Base-by-base conservation (phyloP, 2,113 vertebrate genomes). In the Seriola quinqueradiata region DNA sequence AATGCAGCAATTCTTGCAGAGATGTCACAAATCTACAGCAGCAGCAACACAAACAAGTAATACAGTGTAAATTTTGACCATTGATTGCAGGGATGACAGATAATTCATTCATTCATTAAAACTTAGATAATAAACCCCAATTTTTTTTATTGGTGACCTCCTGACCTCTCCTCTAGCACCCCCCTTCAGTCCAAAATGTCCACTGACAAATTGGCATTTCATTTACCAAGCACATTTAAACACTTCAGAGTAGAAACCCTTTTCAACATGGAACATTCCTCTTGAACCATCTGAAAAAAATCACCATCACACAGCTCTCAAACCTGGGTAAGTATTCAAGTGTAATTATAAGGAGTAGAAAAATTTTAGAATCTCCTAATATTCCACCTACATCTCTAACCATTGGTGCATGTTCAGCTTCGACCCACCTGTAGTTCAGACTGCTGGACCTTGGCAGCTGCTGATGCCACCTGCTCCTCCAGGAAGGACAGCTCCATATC, bases 401-500 rank as follows among this genome's bases (percentile, higher is more conserved):
- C 0, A 19, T 38, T n/a, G 25, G 8, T 48, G 12, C 9, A 8
- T 8, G 8, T 60, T 10, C 0, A 10, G 17, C 50, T 16, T 14
- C 6, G 21, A 44, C 89, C 60, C 73, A 99, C 98, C 97, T 98
- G 97, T 38, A 97, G 95, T 83, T 99, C 98, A 0, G 98, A 97
- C 1, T 99, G 97, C 46, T 98, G 97, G 68, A 99, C 98, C 75
- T 97, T 96, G 12, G 97, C 97, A 0, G 98, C 97, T 2, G 97
- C 97, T 0, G 97, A 96, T 32, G 98, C 97, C 78, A 99, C 97
- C 92, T 98, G 97, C 77, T 99, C 98, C 88, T 99, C 98, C 89
- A 99, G 95, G 8, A 96, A 95, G 0, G 95, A 95, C 72, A 99
- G 94, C 79, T 99, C 96, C 0, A 93, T 90, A 13, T 99, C 96